Percentiles rank a stretch among this genome's conserved stretches.
Conservation (phyloP, 2,797 vertebrate species). For the Knipowitschia caucasica region DNA sequence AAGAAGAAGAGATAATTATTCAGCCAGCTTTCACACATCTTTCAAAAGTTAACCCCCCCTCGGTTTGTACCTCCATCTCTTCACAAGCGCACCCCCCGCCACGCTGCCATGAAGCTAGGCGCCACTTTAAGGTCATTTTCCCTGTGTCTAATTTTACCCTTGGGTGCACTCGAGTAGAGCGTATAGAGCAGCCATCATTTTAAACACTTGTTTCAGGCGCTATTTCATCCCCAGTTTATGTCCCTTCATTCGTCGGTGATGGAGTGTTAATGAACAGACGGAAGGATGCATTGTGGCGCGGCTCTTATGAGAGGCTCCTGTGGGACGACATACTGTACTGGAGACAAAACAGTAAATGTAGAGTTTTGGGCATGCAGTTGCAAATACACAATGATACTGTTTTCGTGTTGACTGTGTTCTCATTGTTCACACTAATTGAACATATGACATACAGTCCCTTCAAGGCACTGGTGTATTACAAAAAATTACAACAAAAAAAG, state of each 20-base stretch:
- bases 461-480: too few species aligned
- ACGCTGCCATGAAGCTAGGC: conserved; percentile 53
- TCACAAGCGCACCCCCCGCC: conserved; percentile 58
- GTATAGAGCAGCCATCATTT: conserved; percentile 73
- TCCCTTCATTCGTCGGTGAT: conserved; percentile 67
- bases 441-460: too few species aligned
- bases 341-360: conserved; percentile 22
- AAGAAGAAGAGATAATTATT: conserved; percentile 58
- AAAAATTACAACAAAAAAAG: too few species aligned
- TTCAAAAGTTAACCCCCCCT: conserved; percentile 61
- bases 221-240: conserved; percentile 71
- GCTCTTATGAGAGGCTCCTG: conserved; percentile 37
- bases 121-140: conserved; percentile 73
- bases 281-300: conserved; percentile 59
- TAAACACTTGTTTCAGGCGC: conserved; percentile 77
- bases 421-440: too few species aligned
- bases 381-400: neutral
- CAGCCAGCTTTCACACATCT: conserved; percentile 49
- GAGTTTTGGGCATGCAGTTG: conserved; percentile 5
- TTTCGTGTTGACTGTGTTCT: too few species aligned
- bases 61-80: conserved; percentile 39
- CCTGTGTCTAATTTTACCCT: conserved; percentile 79
- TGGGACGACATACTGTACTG: conserved; percentile 39
- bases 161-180: conserved; percentile 73
- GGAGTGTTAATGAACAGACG: conserved; percentile 70